Evolutionary conservation across 2,113 vertebrate genomes (phyloP).

Genomic region (Sebastes fasciatus): DNA sequence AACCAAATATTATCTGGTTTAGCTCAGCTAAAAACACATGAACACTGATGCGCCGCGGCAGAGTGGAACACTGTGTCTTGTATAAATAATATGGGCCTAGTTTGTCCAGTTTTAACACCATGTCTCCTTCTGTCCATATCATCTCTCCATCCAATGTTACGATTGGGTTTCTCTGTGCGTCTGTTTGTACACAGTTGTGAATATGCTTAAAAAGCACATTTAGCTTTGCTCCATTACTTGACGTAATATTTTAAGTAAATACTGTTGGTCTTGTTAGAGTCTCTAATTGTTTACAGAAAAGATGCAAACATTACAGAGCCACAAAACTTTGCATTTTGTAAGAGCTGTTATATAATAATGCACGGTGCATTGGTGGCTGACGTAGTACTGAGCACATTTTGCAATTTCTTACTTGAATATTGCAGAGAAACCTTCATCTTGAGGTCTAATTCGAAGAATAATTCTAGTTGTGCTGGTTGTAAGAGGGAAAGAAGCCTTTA

Average conservation of each 20-base stretch:
- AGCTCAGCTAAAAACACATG: neutral
- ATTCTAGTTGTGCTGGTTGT: constrained; percentile 6
- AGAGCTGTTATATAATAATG: constrained; percentile 25
- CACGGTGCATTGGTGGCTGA: constrained; percentile 25
- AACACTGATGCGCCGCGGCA: neutral
- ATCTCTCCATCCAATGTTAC: neutral
- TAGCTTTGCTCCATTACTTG: neutral
- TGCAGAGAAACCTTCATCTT: constrained; percentile 21
- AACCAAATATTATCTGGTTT: neutral
- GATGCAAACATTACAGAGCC: neutral
- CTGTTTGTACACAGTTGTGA: neutral
- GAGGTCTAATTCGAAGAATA: constrained; percentile 26
- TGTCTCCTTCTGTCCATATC: neutral
- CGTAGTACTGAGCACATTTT: neutral
- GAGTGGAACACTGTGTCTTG: neutral
- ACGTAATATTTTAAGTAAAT: neutral
- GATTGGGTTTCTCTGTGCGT: neutral
- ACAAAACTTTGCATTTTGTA: neutral
- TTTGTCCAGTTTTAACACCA: neutral
- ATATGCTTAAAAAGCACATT: neutral
- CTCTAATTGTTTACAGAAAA: neutral
- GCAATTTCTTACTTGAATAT: constrained; percentile 8
- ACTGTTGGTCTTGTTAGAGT: neutral
- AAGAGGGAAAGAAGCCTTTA: constrained; percentile 37
- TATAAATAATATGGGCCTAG: neutral